Evolutionary conservation across 2,888 invertebrate species (phyloP), one percentile per base, ranked within the genome.

Genomic region (Andrena marginata): DNA sequence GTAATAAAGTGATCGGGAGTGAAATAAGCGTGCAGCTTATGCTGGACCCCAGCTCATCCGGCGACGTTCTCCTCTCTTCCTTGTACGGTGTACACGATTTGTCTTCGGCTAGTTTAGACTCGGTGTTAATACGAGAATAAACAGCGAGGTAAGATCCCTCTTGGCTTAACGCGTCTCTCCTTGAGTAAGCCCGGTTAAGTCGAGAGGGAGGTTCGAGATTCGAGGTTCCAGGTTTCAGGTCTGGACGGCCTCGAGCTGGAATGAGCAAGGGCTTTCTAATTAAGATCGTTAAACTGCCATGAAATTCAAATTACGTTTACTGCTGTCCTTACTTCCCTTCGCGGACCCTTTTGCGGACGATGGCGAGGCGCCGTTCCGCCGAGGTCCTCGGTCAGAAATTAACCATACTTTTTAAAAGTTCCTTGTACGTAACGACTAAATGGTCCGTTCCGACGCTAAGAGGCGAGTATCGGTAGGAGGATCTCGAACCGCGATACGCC

Each of bases 211-310:
- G 87, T 90, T 90, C 90, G 87, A 88, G 90, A 90, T 91, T 90
- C 90, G 84, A 89, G 91, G 87, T 86, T 84, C 80, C 85, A 84
- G 85, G 84, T 84, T 87, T 79, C 85, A 86, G 85, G 72, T 86
- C 88, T 84, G 87, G 80, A 89, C 89, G 84, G 89, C 79, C 89
- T 85, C 83, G 69, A 87, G 87, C 81, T 79, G 85, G 85, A 83
- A 87, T 81, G 89, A 89, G 89, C 87, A 84, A 88, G 89, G 85
- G 92, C 92, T 92, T 91, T 92, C 93, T 93, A 93, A 93, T 93
- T 93, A 93, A 93, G 93, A 93, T 92, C 93, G 93, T 93, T 93
- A 93, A 93, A 93, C 92, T 92, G 92, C 91, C 92, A 92, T 93
- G 93, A 93, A 93, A 93, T 93, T 93, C 93, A 93, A 92, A 93